Evolutionary conservation across 2,888 invertebrate genomes (phyloP), one percentile per base, ranked within the genome.

Genomic region (Biston betularia): DNA sequence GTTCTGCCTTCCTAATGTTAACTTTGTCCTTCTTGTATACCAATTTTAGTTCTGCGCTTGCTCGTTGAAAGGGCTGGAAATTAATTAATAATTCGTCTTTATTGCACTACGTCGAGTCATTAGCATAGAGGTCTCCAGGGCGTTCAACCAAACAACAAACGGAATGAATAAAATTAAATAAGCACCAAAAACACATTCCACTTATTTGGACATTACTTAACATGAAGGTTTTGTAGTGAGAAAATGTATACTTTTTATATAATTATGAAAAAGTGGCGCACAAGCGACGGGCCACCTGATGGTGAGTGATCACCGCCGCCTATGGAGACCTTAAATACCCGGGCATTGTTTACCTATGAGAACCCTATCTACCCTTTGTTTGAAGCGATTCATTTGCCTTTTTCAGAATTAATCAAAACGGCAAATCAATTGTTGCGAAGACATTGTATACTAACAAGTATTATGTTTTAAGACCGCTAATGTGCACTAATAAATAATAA

Each of bases 51-150:
- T 6, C 6, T n/a, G n/a, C 12, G 7, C 10, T 38, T 33, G 54
- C n/a, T 6, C n/a, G 33, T 11, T 44, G 33, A n/a, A 38, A 58
- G 45, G 57, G 33, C 9, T 42, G 55, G 1, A 42, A 62, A 49
- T 63, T 57, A 10, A 52, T 35, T 49, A 46, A 35, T 48, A 48
- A 15, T 42, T 42, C 40, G 11, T 12, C 40, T 42, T 46, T 63
- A 63, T 50, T 56, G 46, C 61, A 61, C 45, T 46, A 33, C 34
- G 34, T 44, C 49, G 42, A 14, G 52, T 59, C 48, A 52, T 58
- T 54, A 49, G 44, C 54, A 59, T 45, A 57, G 62, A 63, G 56
- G 57, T 63, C 56, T 35, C 56, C 33, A 35, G 57, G 44, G 56
- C 56, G 35, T 63, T 63, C 44, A 63, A 63, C 63, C 49, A 56